phyloP scores from a whole-genome alignment of 2,113 vertebrate genomes.

The Lanius ludovicianus region DNA sequence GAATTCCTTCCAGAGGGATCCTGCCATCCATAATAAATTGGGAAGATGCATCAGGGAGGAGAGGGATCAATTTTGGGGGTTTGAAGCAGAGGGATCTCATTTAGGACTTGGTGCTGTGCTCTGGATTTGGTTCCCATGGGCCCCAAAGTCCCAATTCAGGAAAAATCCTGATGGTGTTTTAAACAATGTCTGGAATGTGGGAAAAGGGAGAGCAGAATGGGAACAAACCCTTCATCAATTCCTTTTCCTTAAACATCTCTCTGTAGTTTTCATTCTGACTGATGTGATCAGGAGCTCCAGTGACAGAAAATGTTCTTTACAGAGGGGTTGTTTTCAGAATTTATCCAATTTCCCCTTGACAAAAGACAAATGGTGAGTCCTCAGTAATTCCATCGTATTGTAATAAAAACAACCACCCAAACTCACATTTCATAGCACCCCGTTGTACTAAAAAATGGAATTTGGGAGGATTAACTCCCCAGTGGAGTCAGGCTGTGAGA shows the following conservation, averaged over 20 bases:
- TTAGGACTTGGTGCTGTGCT: background rate
- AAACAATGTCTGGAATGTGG: background rate
- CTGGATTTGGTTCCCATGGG: background rate
- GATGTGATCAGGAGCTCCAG: background rate
- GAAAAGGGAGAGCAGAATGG: background rate
- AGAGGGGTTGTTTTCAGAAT: background rate
- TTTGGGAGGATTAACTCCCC: background rate
- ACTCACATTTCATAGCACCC: no score
- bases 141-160: background rate
- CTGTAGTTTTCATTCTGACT: background rate
- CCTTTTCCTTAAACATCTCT: background rate
- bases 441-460: background rate
- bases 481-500: background rate
- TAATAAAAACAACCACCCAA: background rate
- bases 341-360: background rate
- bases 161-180: background rate
- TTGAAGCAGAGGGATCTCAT: background rate
- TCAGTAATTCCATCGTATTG: background rate
- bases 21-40: background rate
- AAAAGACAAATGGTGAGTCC: background rate
- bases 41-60: background rate
- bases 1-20: background rate
- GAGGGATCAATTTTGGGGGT: background rate
- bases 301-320: background rate
- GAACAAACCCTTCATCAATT: background rate